Conservation (phyloP, 2,113 vertebrate species). For the Gobius niger region DNA sequence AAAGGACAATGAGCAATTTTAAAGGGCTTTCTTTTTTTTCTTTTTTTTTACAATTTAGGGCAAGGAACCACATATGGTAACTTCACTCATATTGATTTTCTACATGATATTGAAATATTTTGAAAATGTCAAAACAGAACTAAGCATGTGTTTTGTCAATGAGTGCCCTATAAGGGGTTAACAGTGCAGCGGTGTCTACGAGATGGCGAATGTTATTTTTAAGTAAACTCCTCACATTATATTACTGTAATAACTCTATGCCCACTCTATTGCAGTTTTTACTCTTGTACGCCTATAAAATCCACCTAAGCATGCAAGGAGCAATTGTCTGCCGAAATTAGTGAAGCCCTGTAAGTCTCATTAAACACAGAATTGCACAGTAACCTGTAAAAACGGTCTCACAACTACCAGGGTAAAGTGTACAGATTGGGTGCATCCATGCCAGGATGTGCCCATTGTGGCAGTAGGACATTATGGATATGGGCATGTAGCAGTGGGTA, state of each 20-base stretch:
- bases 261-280: constrained; percentile 44
- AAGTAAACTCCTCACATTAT: constrained; percentile 24
- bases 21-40: no score
- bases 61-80: no score
- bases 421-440: constrained; percentile 18
- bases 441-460: constrained; percentile 1
- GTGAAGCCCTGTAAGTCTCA: constrained; percentile 60
- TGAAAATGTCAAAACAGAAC: no score
- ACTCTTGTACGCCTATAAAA: constrained; percentile 56
- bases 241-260: constrained; percentile 47
- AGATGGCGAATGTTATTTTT: neutral
- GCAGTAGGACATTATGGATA: constrained; percentile 12
- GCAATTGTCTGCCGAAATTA: constrained; percentile 66
- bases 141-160: no score
- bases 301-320: constrained; percentile 59
- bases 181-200: no score
- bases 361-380: constrained; percentile 66
- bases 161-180: no score
- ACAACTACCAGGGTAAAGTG: constrained; percentile 28
- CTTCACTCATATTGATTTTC: no score
- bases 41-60: no score
- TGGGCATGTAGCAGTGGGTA: constrained; percentile 12
- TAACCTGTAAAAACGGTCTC: constrained; percentile 47
- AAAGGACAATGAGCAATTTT: no score
- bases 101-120: no score